phyloP scores from a whole-genome alignment of 2,888 invertebrate genomes.

The Megalurothrips usitatus region DNA sequence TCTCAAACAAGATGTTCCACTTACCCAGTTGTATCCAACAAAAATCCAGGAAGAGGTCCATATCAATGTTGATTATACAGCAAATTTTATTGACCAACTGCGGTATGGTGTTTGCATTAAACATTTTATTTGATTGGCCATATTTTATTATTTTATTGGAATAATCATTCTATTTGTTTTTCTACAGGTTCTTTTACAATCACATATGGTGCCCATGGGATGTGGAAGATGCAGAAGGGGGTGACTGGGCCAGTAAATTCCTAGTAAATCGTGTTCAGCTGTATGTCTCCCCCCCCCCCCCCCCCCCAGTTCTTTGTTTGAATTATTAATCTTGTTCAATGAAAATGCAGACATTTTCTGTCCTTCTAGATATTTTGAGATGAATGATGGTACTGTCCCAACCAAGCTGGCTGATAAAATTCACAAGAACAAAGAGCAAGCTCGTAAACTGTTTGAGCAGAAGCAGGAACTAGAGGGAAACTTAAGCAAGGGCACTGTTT shows the following conservation, averaged over 20 bases:
- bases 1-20: constrained; percentile 55
- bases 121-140: neutral
- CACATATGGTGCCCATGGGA: constrained; percentile 70
- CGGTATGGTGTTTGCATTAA: neutral
- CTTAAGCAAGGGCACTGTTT: constrained; percentile 41
- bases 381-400: constrained; percentile 52
- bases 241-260: constrained; percentile 56
- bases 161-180: constrained; percentile 29
- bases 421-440: constrained; percentile 54
- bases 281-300: neutral
- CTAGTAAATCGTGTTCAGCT: constrained; percentile 50
- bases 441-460: constrained; percentile 50
- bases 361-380: constrained; percentile 49
- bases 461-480: constrained; percentile 45
- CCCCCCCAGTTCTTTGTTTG: neutral
- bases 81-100: constrained; percentile 58
- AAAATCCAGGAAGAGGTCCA: constrained; percentile 55
- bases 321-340: no score
- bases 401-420: constrained; percentile 52
- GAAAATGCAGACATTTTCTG: constrained; percentile 47
- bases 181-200: constrained; percentile 59
- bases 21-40: constrained; percentile 62
- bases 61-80: constrained; percentile 57
- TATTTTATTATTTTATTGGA: neutral
- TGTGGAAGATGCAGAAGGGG: constrained; percentile 57